Evolutionary conservation across 2,888 invertebrate genomes (phyloP), one percentile per base, ranked within the genome.

Genomic region (Elmis aenea): DNA sequence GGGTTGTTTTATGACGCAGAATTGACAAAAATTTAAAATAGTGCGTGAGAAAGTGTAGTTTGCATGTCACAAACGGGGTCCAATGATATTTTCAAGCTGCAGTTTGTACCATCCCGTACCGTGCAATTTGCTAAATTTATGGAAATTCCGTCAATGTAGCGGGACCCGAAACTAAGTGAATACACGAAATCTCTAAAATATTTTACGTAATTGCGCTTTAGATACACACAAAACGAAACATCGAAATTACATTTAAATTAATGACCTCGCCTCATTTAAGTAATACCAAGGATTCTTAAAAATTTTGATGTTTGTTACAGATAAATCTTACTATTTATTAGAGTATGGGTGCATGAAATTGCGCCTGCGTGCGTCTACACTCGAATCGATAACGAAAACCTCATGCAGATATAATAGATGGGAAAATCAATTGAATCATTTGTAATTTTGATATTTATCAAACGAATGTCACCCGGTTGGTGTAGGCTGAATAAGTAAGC

Each of bases 61-160:
- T 26, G 52, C 52, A 50, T 52, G 52, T n/a, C n/a, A n/a, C n/a
- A n/a, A n/a, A n/a, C n/a, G n/a, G n/a, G n/a, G n/a, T n/a, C n/a
- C n/a, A n/a, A n/a, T n/a, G n/a, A n/a, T n/a, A n/a, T n/a, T n/a
- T n/a, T n/a, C n/a, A n/a, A n/a, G n/a, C 42, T 42, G 39, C 34
- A 42, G 45, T 37, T 36, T 34, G 52, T 51, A 43, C 51, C 51
- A 50, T 47, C 50, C 38, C 29, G 45, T 42, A 34, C 52, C 41
- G 27, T 28, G 27, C n/a, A 13, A 25, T n/a, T 13, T 10, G 8
- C 13, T 12, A 25, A 11, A 25, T 18, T 28, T 18, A 18, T 18
- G 18, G 22, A 30, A 30, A 9, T 30, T 30, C 13, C 13, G 13
- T n/a, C 13, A n/a, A 13, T 12, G 11, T 10, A n/a, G 8, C 25